phyloP scores from a whole-genome alignment of 2,888 invertebrate genomes.

The Andrena dorsata region DNA sequence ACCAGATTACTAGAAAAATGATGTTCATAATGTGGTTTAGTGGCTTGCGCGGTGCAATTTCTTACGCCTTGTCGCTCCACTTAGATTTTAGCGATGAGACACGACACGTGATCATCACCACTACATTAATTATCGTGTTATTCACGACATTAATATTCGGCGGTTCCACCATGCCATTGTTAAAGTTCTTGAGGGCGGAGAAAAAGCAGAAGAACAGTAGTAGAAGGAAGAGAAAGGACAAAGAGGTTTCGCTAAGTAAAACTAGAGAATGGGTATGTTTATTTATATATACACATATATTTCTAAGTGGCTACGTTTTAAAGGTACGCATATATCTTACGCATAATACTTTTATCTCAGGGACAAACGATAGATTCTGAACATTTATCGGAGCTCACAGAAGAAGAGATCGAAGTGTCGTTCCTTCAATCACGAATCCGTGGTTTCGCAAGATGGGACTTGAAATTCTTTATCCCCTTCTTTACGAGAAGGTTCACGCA shows the following conservation, averaged over 20 bases:
- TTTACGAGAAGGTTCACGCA: slow-evolving; percentile 98
- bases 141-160: slow-evolving; percentile 98
- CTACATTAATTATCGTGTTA: slow-evolving; percentile 98
- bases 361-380: slow-evolving; percentile 97
- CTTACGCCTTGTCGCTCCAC: slow-evolving; percentile 98
- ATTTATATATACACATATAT: background rate
- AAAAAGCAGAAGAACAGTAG: slow-evolving; percentile 86
- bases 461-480: slow-evolving; percentile 97
- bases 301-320: background rate
- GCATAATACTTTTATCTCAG: slow-evolving; percentile 77
- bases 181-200: slow-evolving; percentile 95
- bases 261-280: slow-evolving; percentile 95
- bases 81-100: slow-evolving; percentile 97
- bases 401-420: slow-evolving; percentile 96
- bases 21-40: slow-evolving; percentile 99
- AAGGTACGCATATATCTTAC: background rate
- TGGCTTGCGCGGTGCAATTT: slow-evolving; percentile 98
- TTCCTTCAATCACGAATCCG: slow-evolving; percentile 92
- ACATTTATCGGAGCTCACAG: slow-evolving; percentile 96
- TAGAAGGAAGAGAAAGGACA: slow-evolving; percentile 88
- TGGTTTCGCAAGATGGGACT: slow-evolving; percentile 96
- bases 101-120: slow-evolving; percentile 98
- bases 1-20: slow-evolving; percentile 99
- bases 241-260: slow-evolving; percentile 97
- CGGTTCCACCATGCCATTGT: slow-evolving; percentile 98